Conservation (phyloP, 2,888 invertebrate species). For the Agrochola macilenta region DNA sequence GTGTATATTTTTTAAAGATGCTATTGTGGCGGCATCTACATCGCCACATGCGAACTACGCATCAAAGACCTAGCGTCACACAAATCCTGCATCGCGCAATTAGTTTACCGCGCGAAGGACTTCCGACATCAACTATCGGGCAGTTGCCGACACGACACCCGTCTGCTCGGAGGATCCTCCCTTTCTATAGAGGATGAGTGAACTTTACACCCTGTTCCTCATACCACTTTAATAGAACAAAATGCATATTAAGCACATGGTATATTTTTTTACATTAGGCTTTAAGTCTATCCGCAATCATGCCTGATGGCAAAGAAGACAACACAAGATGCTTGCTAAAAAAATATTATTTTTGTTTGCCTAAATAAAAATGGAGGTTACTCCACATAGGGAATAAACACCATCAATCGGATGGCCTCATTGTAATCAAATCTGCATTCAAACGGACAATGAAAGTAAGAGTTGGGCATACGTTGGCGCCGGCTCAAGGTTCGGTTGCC, state of each 20-base stretch:
- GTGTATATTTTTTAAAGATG: not conserved
- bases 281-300: not conserved
- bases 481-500: constrained; percentile 84
- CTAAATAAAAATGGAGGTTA: constrained; percentile 37
- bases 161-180: too few relatives aligned
- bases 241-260: not conserved
- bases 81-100: too few relatives aligned
- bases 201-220: too few relatives aligned
- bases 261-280: not conserved
- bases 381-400: constrained; percentile 59
- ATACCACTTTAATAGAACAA: too few relatives aligned
- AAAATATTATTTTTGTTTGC: not conserved
- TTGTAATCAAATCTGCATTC: constrained; percentile 81
- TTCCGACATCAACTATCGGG: too few relatives aligned
- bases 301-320: not conserved
- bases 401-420: constrained; percentile 73
- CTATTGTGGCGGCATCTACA: too few relatives aligned
- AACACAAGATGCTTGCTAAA: constrained; percentile 5
- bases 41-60: too few relatives aligned
- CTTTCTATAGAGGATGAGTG: too few relatives aligned
- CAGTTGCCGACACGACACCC: too few relatives aligned
- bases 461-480: constrained; percentile 81
- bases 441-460: constrained; percentile 87
- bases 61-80: too few relatives aligned
- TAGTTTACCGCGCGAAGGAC: too few relatives aligned